Base-by-base conservation (phyloP, 1,140 invertebrate species). In the Caenorhabditis inopinata region DNA sequence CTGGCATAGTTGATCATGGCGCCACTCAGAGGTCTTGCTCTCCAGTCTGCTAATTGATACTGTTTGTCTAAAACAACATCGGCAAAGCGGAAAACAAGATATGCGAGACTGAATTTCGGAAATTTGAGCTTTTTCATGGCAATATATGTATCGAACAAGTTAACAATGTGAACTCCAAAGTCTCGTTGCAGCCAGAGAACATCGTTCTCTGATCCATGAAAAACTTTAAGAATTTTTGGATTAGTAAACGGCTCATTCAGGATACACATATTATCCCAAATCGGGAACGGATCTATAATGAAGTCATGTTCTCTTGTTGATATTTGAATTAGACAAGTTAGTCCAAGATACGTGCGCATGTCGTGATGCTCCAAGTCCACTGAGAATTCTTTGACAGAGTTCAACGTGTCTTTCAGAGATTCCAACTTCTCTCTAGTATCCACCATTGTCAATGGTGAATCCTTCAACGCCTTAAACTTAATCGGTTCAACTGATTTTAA, bases 121-220 rank as follows among this genome's bases (percentile, higher is more conserved):
- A 94, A 91, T n/a, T 92, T 91, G 16, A 82, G 47, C 16, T 84
- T 83, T 82, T 93, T 92, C 0, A 95, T 92, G 0, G 96, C 96
- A 85, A 94, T 92, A 88, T 95, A 92, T 0, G 96, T 99, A 88
- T 99, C 97, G 89, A 99, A 98, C 92, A 99, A 93, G 85, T 97
- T 97, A 0, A 99, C 95, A 18, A 99, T 89, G 87, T 99, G 99
- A 0, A 99, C 84, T 0, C 94, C 94, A 76, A 98, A 92, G 91
- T 99, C 97, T 53, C 94, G 91, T 89, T 99, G 97, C 23, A 99
- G 90, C 97, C 97, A 99, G 23, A 92, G 89, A 38, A 99, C 92
- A 89, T 99, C 97, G 51, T 87, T 91, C 78, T 95, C 93, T 0
- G 94, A 93, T 46, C 96, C 96, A 89, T 99, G 97, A 85, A 99